phyloP scores from a whole-genome alignment of 2,888 invertebrate genomes.

The Lordiphosa fenestrarum region DNA sequence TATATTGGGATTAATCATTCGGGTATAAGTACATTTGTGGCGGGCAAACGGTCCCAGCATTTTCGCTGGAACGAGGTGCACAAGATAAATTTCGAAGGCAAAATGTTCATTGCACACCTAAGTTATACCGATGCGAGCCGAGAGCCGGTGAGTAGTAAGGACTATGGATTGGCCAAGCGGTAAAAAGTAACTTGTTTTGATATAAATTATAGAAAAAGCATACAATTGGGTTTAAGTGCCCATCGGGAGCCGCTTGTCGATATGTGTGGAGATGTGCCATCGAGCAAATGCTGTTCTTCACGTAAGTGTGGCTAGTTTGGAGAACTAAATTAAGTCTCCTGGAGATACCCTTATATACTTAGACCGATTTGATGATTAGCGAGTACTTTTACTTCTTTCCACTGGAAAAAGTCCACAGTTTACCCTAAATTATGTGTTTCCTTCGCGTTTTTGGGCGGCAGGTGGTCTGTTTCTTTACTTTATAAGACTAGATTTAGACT shows the following conservation, averaged over 20 bases:
- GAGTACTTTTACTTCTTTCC: no score
- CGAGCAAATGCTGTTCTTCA: slow-evolving; percentile 98
- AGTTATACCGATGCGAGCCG: slow-evolving; percentile 92
- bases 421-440: no score
- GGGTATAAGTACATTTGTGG: slow-evolving; percentile 97
- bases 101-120: slow-evolving; percentile 98
- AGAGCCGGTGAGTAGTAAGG: slow-evolving; percentile 69
- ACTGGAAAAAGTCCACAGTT: no score
- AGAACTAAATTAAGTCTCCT: no score
- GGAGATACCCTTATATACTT: no score
- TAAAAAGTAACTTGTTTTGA: neutral
- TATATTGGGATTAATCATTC: slow-evolving; percentile 97
- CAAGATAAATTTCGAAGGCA: slow-evolving; percentile 97
- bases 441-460: no score
- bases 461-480: no score
- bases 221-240: slow-evolving; percentile 97
- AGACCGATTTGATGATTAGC: no score
- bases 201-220: slow-evolving; percentile 90
- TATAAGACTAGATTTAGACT: no score
- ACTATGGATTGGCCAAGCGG: no score
- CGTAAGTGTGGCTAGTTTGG: slow-evolving; percentile 83
- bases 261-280: slow-evolving; percentile 99
- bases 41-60: slow-evolving; percentile 94
- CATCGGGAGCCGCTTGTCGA: slow-evolving; percentile 93
- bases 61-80: slow-evolving; percentile 98